Evolutionary conservation across 1,140 invertebrate species (phyloP).

Genomic region (Papilio aristodemus): DNA sequence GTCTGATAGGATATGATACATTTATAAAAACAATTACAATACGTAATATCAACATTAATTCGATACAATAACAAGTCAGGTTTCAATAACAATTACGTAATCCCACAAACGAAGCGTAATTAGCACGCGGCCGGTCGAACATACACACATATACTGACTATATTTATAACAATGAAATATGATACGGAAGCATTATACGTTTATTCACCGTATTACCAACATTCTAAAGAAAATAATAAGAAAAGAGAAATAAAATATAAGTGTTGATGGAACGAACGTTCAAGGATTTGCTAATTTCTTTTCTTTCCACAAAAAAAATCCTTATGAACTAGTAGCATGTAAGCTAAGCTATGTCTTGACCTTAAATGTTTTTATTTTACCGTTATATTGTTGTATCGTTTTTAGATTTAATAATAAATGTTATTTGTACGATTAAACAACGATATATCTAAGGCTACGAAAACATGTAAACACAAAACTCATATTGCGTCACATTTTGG

Average conservation of each 20-base stretch:
- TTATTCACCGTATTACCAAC: too few species aligned
- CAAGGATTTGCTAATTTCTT: too few species aligned
- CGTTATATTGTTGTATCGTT: not conserved
- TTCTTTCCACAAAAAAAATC: too few species aligned
- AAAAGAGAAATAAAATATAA: not conserved
- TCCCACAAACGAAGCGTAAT: not conserved
- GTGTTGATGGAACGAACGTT: too few species aligned
- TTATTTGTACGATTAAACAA: not conserved
- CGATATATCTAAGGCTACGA: not conserved
- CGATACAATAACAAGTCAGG: conserved; percentile 4
- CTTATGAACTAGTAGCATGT: too few species aligned
- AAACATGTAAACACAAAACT: not conserved
- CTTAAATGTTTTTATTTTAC: too few species aligned
- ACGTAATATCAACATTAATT: not conserved
- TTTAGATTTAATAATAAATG: not conserved
- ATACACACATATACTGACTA: not conserved
- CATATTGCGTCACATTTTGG: conserved; percentile 16
- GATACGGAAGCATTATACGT: not conserved
- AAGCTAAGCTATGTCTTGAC: too few species aligned
- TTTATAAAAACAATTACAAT: not conserved
- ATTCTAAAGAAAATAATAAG: not conserved
- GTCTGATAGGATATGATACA: too few species aligned
- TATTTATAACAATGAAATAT: not conserved
- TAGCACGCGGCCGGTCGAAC: not conserved
- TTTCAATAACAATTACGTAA: not conserved